These are phyloP conservation scores for Chionodraco myersi DNA, from an alignment of 2,113 vertebrate genomes.

Conservation along the genomic window DNA sequence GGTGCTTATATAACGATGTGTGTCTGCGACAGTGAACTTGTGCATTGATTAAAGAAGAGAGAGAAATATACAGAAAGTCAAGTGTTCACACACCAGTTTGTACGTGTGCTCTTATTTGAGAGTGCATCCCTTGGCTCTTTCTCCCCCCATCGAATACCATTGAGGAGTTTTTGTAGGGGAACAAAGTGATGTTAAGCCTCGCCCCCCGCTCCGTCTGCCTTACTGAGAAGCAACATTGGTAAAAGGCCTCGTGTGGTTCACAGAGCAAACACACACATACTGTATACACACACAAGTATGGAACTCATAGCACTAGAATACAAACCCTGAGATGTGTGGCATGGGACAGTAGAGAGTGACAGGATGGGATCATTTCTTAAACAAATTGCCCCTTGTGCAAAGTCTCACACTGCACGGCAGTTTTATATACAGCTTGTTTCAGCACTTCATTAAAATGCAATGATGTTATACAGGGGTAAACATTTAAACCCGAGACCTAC, in stretches of 20 bases:
- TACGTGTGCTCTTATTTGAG: background rate
- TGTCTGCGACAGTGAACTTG: background rate
- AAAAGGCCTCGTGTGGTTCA: conserved; percentile 63
- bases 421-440: background rate
- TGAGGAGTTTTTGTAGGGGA: conserved; percentile 64
- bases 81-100: background rate
- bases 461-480: background rate
- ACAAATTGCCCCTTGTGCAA: background rate
- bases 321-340: conserved; percentile 10
- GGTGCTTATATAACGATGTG: conserved; percentile 43
- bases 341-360: background rate
- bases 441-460: background rate
- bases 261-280: conserved; percentile 28
- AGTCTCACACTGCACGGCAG: background rate
- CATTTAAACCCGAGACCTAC: background rate
- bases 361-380: background rate
- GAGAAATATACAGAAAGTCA: conserved; percentile 6
- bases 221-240: conserved; percentile 54
- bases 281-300: conserved; percentile 35
- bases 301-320: conserved; percentile 13
- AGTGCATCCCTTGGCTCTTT: conserved; percentile 35
- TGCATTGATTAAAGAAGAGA: background rate
- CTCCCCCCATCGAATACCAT: conserved; percentile 55
- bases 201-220: conserved; percentile 40
- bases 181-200: conserved; percentile 62